phyloP scores from a whole-genome alignment of 1,140 invertebrate genomes.

The Caenorhabditis briggsae region DNA sequence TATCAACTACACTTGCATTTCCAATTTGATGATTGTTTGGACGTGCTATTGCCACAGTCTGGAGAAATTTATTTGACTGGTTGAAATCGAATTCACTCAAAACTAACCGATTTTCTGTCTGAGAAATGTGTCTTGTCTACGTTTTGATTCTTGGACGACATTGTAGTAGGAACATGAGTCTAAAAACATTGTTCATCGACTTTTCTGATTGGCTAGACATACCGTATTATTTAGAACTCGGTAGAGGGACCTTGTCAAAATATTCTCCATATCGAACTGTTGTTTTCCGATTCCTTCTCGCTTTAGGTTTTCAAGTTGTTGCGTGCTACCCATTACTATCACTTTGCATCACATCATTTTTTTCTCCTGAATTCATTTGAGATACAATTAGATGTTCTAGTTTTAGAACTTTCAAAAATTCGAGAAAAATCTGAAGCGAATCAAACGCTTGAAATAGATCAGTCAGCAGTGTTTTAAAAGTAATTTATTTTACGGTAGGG shows the following conservation, averaged over 20 bases:
- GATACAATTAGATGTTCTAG: too few relatives aligned
- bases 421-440: too few relatives aligned
- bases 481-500: conserved; percentile 30
- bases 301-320: conserved; percentile 3
- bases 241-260: conserved; percentile 58
- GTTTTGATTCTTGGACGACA: conserved; percentile 3
- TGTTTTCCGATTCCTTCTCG: conserved; percentile 20
- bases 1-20: conserved; percentile 8
- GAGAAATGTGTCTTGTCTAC: conserved; percentile 17
- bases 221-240: conserved; percentile 57
- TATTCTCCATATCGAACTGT: conserved; percentile 47
- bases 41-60: conserved; percentile 7
- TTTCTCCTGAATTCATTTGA: not conserved
- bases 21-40: conserved; percentile 46
- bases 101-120: not conserved
- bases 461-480: not conserved
- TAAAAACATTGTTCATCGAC: not conserved
- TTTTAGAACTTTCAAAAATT: too few relatives aligned
- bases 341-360: not conserved
- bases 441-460: not conserved
- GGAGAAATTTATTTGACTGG: not conserved
- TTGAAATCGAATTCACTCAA: not conserved
- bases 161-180: conserved; percentile 7
- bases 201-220: not conserved
- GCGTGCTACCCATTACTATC: not conserved